phyloP scores from a whole-genome alignment of 2,797 vertebrate species.

The Acipenser transmontanus region DNA sequence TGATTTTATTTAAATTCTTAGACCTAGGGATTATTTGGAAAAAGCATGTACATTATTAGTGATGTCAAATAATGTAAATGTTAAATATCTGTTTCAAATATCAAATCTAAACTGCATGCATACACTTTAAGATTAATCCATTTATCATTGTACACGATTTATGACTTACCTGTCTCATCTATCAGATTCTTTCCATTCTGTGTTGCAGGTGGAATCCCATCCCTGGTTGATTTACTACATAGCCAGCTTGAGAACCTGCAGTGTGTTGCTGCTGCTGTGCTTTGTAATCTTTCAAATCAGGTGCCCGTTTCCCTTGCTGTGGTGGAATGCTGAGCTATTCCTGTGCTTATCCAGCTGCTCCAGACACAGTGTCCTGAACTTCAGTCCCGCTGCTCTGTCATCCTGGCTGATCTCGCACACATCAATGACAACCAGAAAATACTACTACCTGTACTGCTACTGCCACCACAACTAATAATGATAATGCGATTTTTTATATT shows the following conservation, averaged over 20 bases:
- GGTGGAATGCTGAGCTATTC: conserved; percentile 41
- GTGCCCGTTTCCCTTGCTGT: conserved; percentile 36
- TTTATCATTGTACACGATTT: too few relatives aligned
- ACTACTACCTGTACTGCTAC: too few relatives aligned
- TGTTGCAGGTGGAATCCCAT: conserved; percentile 49
- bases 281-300: conserved; percentile 59
- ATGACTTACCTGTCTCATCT: background rate
- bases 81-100: too few relatives aligned
- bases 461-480: too few relatives aligned
- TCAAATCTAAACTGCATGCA: too few relatives aligned
- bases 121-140: too few relatives aligned
- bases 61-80: too few relatives aligned
- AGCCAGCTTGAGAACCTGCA: conserved; percentile 35
- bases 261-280: conserved; percentile 48
- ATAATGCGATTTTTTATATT: too few relatives aligned
- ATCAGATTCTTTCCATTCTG: background rate
- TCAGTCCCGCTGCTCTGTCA: conserved; percentile 53
- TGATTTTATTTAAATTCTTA: too few relatives aligned
- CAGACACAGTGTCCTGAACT: conserved; percentile 43
- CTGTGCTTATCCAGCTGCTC: conserved; percentile 47
- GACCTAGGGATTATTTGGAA: too few relatives aligned
- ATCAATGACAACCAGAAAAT: conserved; percentile 31
- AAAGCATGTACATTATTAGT: too few relatives aligned
- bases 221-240: conserved; percentile 48
- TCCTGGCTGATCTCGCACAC: conserved; percentile 53